Base-by-base conservation (phyloP, 1,140 invertebrate genomes). In the Papilio helenus region DNA sequence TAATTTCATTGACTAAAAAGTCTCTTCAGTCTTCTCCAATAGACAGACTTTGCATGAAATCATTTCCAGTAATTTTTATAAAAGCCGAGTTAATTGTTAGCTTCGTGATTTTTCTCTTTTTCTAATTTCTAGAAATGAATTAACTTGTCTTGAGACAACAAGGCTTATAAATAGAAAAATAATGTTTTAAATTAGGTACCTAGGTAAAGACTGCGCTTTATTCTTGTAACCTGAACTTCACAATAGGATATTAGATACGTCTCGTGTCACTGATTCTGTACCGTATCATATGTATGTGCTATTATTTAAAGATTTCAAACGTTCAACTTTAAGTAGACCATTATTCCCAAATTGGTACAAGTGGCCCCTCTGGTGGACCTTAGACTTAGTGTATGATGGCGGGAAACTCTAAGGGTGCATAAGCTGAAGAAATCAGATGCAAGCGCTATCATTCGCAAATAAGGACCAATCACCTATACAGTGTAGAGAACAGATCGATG, bases 161-260 rank as follows among this genome's bases (percentile, higher is more conserved):
- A 51, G 5, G 49, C 12, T 46, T 46, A 46, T 16, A 16, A 46
- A 46, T 51, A 51, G 46, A 0, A 51, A 51, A 51, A n/a, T 42
- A 51, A 7, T 18, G 18, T 51, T n/a, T n/a, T 1, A 14, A 5
- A 18, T 55, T 55, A n/a, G n/a, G n/a, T n/a, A 55, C 51, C 8
- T 55, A 20, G 51, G 2, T 20, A n/a, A 55, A 9, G 51, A n/a
- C 51, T 18, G 51, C 51, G 51, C 18, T 55, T 55, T 8, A 49
- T 49, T 49, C n/a, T 55, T 55, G 51, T 55, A 55, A 55, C 51
- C 51, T 55, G 51, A 55, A 55, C 49, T 51, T 51, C 14, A 51
- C n/a, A 55, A 7, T 51, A n/a, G n/a, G 51, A 5, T 55, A 55
- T 55, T 18, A 1, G 18, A 55, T 55, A 55, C 51, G 18, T n/a